phyloP scores from a whole-genome alignment of 2,797 vertebrate genomes.

The Otolemur crassicaudatus region DNA sequence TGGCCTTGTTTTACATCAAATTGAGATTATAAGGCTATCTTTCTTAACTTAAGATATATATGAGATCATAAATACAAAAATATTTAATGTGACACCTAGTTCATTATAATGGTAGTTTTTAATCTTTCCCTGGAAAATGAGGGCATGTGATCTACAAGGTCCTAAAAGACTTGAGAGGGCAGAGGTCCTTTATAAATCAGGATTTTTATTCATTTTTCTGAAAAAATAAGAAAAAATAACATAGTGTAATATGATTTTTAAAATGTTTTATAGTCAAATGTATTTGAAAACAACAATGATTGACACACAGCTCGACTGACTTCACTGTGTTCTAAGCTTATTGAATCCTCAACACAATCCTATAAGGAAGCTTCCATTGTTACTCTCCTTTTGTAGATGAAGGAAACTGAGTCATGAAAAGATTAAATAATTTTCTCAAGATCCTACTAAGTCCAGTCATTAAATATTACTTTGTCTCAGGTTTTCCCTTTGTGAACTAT shows the following conservation, averaged over 20 bases:
- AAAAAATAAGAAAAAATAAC: neutral
- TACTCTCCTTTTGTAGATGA: neutral
- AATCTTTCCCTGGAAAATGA: neutral
- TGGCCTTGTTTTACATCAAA: neutral
- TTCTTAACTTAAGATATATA: neutral
- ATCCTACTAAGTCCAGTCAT: neutral
- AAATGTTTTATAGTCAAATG: neutral
- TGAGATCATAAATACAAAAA: neutral
- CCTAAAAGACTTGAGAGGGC: neutral
- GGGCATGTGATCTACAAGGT: neutral
- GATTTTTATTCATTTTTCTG: neutral
- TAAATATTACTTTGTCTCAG: neutral
- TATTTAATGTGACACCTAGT: neutral
- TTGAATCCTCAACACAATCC: neutral
- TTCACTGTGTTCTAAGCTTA: neutral
- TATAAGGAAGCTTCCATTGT: neutral
- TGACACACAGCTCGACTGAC: neutral
- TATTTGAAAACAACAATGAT: neutral
- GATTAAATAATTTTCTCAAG: neutral
- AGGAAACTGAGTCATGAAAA: neutral
- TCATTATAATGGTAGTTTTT: neutral
- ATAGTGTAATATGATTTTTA: neutral
- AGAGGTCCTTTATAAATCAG: neutral
- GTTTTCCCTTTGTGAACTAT: neutral
- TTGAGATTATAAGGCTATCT: neutral